phyloP scores from a whole-genome alignment of 2,113 vertebrate genomes.

The Microtus ochrogaster region DNA sequence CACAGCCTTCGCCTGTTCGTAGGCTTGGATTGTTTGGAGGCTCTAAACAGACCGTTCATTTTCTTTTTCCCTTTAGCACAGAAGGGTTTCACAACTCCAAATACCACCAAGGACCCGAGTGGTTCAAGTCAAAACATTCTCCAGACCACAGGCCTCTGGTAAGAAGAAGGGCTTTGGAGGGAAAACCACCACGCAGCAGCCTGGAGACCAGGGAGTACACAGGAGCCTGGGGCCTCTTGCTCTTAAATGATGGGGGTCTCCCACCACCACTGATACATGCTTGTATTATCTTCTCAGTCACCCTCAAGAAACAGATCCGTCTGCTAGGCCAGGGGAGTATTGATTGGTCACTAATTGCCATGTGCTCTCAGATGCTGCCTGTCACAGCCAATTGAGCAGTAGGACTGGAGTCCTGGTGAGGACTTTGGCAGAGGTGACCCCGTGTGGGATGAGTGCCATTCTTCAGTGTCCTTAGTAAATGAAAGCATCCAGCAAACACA shows the following conservation, averaged over 20 bases:
- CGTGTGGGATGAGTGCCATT: background rate
- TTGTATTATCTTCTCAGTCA: background rate
- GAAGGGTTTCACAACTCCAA: constrained; percentile 57
- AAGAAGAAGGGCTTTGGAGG: constrained; percentile 3
- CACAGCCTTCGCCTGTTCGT: background rate
- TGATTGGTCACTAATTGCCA: background rate
- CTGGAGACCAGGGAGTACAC: constrained; percentile 10
- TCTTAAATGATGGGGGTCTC: background rate
- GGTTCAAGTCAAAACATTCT: constrained; percentile 68
- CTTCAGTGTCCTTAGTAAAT: background rate
- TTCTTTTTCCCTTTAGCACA: constrained; percentile 4
- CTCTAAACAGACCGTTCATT: constrained; percentile 55
- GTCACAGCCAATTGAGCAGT: background rate
- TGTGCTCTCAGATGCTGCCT: background rate
- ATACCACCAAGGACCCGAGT: background rate
- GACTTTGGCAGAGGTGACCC: background rate
- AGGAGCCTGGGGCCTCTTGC: background rate
- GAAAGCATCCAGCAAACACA: background rate
- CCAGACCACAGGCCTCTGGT: constrained; percentile 46
- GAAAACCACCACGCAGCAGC: background rate
- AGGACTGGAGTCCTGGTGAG: fast-evolving
- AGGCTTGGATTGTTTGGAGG: constrained; percentile 1
- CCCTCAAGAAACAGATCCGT: background rate
- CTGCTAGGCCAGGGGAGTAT: background rate
- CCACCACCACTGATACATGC: background rate